Evolutionary conservation across 2,113 vertebrate species (phyloP).

Genomic region (Crocuta crocuta): DNA sequence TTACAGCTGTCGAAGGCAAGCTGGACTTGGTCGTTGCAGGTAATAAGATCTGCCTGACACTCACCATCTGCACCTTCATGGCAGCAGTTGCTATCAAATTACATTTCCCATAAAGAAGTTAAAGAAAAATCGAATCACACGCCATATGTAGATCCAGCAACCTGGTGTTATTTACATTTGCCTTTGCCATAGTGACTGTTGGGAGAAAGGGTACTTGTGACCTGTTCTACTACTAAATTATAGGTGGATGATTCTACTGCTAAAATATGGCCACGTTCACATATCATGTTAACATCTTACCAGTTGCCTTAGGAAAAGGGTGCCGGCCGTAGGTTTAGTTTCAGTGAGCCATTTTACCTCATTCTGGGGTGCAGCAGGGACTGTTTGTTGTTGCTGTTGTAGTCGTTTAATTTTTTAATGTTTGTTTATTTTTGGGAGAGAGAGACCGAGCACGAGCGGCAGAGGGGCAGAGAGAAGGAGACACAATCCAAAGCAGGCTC

Average conservation of each 20-base stretch:
- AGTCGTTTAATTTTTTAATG: too few species aligned
- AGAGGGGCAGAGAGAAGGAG: too few species aligned
- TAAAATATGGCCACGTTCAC: background rate
- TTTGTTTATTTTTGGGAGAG: too few species aligned
- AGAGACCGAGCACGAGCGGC: too few species aligned
- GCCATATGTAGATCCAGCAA: conserved; percentile 48
- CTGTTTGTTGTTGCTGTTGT: too few species aligned
- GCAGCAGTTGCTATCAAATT: conserved; percentile 71
- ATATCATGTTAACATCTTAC: background rate
- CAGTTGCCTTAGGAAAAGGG: background rate
- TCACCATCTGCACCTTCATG: conserved; percentile 66
- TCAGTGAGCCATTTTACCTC: background rate
- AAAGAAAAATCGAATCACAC: conserved; percentile 70
- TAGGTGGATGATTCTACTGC: background rate
- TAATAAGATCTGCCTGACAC: conserved; percentile 70
- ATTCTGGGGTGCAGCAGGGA: background rate
- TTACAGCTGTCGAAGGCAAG: conserved; percentile 67
- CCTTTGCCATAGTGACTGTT: conserved; percentile 15
- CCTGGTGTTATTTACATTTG: conserved; percentile 33
- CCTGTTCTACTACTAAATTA: background rate
- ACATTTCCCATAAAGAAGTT: conserved; percentile 71
- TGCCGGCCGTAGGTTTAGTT: background rate
- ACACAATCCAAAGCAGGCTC: too few species aligned
- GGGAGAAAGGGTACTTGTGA: background rate
- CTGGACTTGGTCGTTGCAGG: conserved; percentile 46